These are phyloP conservation scores for Drosophila bipectinata DNA, from an alignment of 1,140 invertebrate genomes.

Conservation along the genomic window DNA sequence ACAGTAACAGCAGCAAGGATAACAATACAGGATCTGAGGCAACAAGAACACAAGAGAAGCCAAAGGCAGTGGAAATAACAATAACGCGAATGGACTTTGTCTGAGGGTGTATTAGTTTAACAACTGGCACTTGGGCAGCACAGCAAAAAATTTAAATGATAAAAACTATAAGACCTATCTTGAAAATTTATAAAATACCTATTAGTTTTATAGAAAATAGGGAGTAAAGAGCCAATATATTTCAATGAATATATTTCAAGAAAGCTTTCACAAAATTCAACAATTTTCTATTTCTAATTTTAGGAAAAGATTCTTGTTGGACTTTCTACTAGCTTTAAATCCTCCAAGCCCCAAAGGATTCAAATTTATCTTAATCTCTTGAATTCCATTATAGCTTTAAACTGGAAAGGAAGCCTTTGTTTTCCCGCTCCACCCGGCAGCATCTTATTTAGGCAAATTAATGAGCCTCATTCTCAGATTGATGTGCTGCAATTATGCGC, in stretches of 20 bases:
- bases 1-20: slow-evolving; percentile 37
- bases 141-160: neutral
- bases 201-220: no score
- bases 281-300: no score
- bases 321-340: neutral
- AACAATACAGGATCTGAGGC: slow-evolving; percentile 40
- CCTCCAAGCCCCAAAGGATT: neutral
- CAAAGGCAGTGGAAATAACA: slow-evolving; percentile 33
- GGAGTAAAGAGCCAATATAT: no score
- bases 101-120: slow-evolving; percentile 61
- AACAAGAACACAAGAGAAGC: slow-evolving; percentile 27
- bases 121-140: slow-evolving; percentile 42
- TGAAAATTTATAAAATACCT: no score
- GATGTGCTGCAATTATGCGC: slow-evolving; percentile 77
- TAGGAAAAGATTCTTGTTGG: no score
- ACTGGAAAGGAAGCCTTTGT: slow-evolving; percentile 16
- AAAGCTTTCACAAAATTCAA: no score
- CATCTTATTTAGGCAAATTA: slow-evolving; percentile 69
- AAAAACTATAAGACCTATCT: neutral
- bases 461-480: slow-evolving; percentile 77
- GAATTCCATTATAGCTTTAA: slow-evolving; percentile 46
- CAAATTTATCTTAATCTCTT: slow-evolving; percentile 8
- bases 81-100: slow-evolving; percentile 38
- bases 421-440: neutral
- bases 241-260: no score